phyloP scores from a whole-genome alignment of 2,797 vertebrate species.

The Macropodus opercularis region DNA sequence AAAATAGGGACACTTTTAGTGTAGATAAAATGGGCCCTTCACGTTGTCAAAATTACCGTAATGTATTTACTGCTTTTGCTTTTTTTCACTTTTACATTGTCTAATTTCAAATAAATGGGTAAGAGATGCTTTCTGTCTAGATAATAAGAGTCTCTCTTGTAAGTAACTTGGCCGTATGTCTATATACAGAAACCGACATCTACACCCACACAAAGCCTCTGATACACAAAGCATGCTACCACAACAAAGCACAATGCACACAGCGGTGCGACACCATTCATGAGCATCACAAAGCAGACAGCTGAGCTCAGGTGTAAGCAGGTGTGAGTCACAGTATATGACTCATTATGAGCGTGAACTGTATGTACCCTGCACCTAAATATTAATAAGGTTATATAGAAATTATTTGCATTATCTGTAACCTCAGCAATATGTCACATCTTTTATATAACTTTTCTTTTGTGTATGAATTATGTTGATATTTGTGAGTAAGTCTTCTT shows the following conservation, averaged over 20 bases:
- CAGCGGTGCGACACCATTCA: conserved; percentile 38
- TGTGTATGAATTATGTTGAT: no score
- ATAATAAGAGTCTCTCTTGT: conserved; percentile 15
- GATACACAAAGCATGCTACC: conserved; percentile 51
- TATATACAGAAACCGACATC: conserved; percentile 4
- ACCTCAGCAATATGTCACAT: background rate
- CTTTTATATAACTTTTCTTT: no score
- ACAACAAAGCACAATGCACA: conserved; percentile 46
- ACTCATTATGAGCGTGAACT: background rate
- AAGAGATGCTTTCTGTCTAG: conserved; percentile 13
- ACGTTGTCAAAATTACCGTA: conserved; percentile 1
- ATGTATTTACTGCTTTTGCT: background rate
- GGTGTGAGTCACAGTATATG: conserved; percentile 7
- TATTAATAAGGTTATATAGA: background rate
- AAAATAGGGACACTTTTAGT: conserved; percentile 1
- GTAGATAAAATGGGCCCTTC: background rate
- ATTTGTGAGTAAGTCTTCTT: no score
- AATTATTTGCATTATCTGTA: background rate
- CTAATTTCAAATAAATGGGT: background rate
- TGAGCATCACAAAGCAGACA: conserved; percentile 52
- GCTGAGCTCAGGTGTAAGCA: conserved; percentile 39
- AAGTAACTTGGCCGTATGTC: conserved; percentile 16
- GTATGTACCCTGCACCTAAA: conserved; percentile 13
- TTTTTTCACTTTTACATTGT: background rate
- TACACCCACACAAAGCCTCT: conserved; percentile 44